Evolutionary conservation across 2,113 vertebrate species (phyloP).

Genomic region (Leucopsar rothschildi): DNA sequence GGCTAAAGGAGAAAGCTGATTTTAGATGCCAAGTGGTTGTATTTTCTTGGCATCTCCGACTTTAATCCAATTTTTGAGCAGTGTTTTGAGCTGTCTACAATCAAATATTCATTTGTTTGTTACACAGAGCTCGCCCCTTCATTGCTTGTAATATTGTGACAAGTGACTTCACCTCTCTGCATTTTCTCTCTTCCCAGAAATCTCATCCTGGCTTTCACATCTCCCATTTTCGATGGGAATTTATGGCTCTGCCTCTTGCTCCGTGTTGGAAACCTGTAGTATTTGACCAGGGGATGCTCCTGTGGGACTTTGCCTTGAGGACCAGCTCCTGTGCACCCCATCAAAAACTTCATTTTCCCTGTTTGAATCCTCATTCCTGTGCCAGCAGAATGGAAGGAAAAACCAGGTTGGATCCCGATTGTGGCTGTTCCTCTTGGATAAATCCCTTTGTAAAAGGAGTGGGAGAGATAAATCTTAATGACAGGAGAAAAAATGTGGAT

Average conservation of each 20-base stretch:
- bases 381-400: background rate
- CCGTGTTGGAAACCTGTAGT: background rate
- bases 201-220: background rate
- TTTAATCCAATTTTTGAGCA: conserved; percentile 30
- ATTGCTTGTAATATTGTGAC: background rate
- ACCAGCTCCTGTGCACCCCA: background rate
- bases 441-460: background rate
- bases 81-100: background rate
- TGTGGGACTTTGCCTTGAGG: background rate
- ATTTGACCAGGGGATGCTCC: background rate
- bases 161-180: background rate
- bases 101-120: conserved; percentile 26
- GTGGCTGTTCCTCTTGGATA: background rate
- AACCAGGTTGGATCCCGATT: background rate
- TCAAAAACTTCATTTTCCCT: background rate
- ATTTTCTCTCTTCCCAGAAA: background rate
- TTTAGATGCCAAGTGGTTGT: background rate
- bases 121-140: background rate
- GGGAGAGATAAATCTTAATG: background rate
- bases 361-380: background rate
- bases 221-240: background rate
- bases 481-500: background rate
- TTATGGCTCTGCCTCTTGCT: background rate
- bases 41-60: background rate
- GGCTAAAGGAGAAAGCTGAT: conserved; percentile 10